Percentiles rank a stretch among this genome's conserved stretches.
Evolutionary conservation across 2,113 vertebrate genomes (phyloP).

Genomic region (Tor tambroides): DNA sequence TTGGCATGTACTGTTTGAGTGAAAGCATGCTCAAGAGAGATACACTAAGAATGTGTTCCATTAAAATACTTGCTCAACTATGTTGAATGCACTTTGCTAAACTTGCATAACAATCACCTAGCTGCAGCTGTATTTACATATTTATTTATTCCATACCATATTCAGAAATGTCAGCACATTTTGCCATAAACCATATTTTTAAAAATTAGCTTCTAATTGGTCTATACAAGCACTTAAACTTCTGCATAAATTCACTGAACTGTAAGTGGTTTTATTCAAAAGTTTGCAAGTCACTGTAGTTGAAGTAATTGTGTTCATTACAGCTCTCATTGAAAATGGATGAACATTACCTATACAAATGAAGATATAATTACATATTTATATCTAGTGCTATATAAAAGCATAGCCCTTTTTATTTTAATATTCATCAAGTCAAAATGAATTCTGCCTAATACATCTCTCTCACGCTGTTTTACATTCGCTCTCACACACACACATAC

Average conservation of each 20-base stretch:
- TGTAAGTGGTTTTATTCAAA: slow-evolving; percentile 3
- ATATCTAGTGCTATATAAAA: not conserved
- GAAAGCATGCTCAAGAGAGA: not conserved
- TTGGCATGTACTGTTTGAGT: not conserved
- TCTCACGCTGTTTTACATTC: slow-evolving; percentile 17
- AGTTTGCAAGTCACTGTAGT: slow-evolving; percentile 9
- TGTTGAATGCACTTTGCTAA: not conserved
- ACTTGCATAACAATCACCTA: not conserved
- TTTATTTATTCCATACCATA: not conserved
- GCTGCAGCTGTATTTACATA: slow-evolving; percentile 1
- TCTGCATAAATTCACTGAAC: not conserved
- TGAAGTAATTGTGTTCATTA: slow-evolving; percentile 65
- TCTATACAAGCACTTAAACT: not conserved
- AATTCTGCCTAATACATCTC: slow-evolving; percentile 57
- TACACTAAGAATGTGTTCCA: not conserved
- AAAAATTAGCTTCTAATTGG: not conserved
- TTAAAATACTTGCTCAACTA: not conserved
- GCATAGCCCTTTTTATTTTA: not conserved
- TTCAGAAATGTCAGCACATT: slow-evolving; percentile 10
- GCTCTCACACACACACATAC: slow-evolving; percentile 38
- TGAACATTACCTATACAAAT: slow-evolving; percentile 15
- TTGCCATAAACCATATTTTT: not conserved
- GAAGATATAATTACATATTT: not conserved
- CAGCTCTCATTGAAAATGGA: slow-evolving; percentile 54
- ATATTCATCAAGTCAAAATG: slow-evolving; percentile 25